Evolutionary conservation across 2,113 vertebrate species (phyloP), one percentile per base, ranked within the genome.

Genomic region (Rhodinocichla rosea): DNA sequence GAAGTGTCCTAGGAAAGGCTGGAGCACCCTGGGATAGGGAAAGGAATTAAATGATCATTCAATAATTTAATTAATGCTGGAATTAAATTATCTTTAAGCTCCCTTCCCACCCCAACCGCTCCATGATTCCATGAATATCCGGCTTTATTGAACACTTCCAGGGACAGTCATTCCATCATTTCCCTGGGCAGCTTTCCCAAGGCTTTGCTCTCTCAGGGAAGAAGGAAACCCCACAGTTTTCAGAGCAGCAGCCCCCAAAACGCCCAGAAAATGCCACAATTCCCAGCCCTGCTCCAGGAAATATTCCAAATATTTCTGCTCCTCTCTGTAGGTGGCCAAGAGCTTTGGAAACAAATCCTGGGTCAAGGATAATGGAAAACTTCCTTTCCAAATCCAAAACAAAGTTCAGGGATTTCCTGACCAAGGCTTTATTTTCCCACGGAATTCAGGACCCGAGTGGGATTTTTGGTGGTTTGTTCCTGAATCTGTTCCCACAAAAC

Each of bases 361-460:
- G 81, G 90, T 91, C 84, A 93, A 87, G 42, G 50, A 30, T 60
- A 73, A 65, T 5, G 81, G 26, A 62, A 17, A 40, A 40, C 22
- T 93, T 89, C 81, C 77, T 93, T 65, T 45, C 37, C 62, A 32
- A 57, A 53, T 20, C 32, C 68, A 13, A 79, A 15, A 13, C 47
- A 55, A 79, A 89, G 81, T 56, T 84, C 77, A 62, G n/a, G 90
- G 69, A 57, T 63, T 74, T 91, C 42, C 64, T 20, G 11, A 49
- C 16, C 55, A 8, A 27, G 42, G 35, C 15, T 64, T 64, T 3
- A 4, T 42, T 79, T 57, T 62, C 92, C 88, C 92, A 84, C 35
- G 24, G 55, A 44, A 57, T 56, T 47, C 4, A 0, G 1, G 74
- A 37, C 16, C 68, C 3, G 55, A 8, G 53, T 2, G 19, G 39